Conservation (phyloP, 2,888 invertebrate genomes). For the Ptychoptera albimana region DNA sequence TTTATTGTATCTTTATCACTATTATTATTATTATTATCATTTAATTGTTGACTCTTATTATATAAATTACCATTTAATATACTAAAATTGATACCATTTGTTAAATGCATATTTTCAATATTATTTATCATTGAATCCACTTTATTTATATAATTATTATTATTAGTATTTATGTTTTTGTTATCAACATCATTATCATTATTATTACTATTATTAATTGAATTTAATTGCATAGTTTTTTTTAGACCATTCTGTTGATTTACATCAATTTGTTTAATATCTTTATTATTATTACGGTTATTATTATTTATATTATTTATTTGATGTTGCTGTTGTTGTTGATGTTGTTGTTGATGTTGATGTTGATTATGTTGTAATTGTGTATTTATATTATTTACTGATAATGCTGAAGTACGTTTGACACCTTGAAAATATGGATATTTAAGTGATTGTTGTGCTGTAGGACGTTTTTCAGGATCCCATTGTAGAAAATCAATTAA, state of each 20-base stretch:
- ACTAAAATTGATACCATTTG: conserved; percentile 9
- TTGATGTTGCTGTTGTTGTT: conserved; percentile 11
- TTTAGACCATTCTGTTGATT: background rate
- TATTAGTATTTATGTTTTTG: background rate
- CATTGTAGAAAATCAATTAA: conserved; percentile 78
- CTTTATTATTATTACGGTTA: background rate
- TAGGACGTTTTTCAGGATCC: conserved; percentile 85
- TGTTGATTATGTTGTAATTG: conserved; percentile 2
- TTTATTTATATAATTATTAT: background rate
- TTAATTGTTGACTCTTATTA: too few relatives aligned
- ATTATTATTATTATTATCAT: too few relatives aligned
- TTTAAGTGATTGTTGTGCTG: conserved; percentile 76
- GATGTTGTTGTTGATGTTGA: background rate
- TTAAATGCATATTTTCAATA: background rate
- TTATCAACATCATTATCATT: conserved; percentile 5
- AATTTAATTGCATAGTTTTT: background rate
- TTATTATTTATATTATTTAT: conserved; percentile 9
- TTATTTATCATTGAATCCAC: too few relatives aligned
- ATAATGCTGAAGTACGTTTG: conserved; percentile 23
- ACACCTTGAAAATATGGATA: conserved; percentile 33
- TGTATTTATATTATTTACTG: conserved; percentile 8
- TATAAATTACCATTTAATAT: conserved; percentile 8
- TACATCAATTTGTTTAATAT: background rate
- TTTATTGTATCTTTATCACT: too few relatives aligned
- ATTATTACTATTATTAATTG: background rate